Conservation (phyloP, 2,888 invertebrate genomes). For the Catocala fraxini region DNA sequence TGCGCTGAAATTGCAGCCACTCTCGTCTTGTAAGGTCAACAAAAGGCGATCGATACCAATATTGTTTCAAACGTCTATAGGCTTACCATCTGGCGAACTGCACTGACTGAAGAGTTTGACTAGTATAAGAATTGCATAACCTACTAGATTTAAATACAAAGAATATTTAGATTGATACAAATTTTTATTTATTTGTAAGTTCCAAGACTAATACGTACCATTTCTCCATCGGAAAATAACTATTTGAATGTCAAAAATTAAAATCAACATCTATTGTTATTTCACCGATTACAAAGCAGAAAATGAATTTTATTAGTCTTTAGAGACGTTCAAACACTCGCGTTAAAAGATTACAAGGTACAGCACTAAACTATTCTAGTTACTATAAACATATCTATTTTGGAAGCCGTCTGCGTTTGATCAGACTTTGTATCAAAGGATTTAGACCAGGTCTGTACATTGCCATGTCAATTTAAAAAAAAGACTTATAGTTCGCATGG, state of each 20-base stretch:
- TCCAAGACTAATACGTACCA: no score
- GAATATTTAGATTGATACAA: no score
- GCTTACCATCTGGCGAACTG: no score
- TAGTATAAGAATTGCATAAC: no score
- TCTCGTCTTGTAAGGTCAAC: no score
- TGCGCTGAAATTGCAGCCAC: no score
- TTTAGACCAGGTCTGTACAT: slow-evolving; percentile 32
- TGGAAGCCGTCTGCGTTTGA: slow-evolving; percentile 59
- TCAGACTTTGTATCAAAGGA: slow-evolving; percentile 55
- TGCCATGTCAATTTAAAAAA: slow-evolving; percentile 47
- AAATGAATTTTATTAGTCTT: slow-evolving; percentile 6
- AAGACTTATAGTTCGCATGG: slow-evolving; percentile 12
- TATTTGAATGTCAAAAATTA: background rate
- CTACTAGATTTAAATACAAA: no score
- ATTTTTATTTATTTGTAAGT: no score
- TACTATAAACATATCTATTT: slow-evolving; percentile 63
- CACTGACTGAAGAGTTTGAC: no score
- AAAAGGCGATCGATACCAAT: no score
- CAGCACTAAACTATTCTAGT: slow-evolving; percentile 42
- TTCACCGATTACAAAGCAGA: slow-evolving; percentile 10
- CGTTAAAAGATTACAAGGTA: slow-evolving; percentile 37
- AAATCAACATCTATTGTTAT: slow-evolving; percentile 22
- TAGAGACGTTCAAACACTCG: slow-evolving; percentile 21
- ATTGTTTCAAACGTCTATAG: no score
- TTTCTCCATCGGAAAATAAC: no score